phyloP scores from a whole-genome alignment of 2,888 invertebrate species.

The Eremobia ochroleuca region DNA sequence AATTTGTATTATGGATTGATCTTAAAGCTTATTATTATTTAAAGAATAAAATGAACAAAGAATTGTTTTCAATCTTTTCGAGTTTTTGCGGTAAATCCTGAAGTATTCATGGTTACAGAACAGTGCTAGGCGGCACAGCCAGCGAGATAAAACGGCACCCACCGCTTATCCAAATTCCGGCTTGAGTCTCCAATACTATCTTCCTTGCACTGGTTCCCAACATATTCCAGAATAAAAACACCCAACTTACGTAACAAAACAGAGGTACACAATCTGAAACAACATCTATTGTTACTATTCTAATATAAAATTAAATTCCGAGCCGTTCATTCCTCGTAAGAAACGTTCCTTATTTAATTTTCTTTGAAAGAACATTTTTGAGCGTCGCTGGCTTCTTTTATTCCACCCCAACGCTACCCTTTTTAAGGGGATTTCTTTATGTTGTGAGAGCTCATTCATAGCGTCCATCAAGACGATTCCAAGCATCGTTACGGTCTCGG shows the following conservation, averaged over 20 bases:
- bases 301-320: slow-evolving; percentile 64
- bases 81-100: slow-evolving; percentile 22
- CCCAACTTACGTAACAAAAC: slow-evolving; percentile 14
- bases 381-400: slow-evolving; percentile 73
- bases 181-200: slow-evolving; percentile 33
- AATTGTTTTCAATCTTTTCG: slow-evolving; percentile 21
- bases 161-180: slow-evolving; percentile 47
- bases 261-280: slow-evolving; percentile 34
- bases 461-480: slow-evolving; percentile 93
- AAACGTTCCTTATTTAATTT: slow-evolving; percentile 73
- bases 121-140: slow-evolving; percentile 21
- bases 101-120: slow-evolving; percentile 20
- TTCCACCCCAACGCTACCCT: slow-evolving; percentile 89
- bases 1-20: too few species aligned
- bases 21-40: neutral
- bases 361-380: slow-evolving; percentile 71
- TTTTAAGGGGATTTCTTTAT: slow-evolving; percentile 92
- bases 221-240: slow-evolving; percentile 33
- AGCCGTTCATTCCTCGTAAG: slow-evolving; percentile 58
- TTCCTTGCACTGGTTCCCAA: slow-evolving; percentile 61
- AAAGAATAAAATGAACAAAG: neutral
- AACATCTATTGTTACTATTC: slow-evolving; percentile 56
- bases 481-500: slow-evolving; percentile 92
- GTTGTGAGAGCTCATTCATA: slow-evolving; percentile 92
- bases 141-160: slow-evolving; percentile 38